phyloP scores from a whole-genome alignment of 2,888 invertebrate genomes.

The Aspidiotus rigidus region DNA sequence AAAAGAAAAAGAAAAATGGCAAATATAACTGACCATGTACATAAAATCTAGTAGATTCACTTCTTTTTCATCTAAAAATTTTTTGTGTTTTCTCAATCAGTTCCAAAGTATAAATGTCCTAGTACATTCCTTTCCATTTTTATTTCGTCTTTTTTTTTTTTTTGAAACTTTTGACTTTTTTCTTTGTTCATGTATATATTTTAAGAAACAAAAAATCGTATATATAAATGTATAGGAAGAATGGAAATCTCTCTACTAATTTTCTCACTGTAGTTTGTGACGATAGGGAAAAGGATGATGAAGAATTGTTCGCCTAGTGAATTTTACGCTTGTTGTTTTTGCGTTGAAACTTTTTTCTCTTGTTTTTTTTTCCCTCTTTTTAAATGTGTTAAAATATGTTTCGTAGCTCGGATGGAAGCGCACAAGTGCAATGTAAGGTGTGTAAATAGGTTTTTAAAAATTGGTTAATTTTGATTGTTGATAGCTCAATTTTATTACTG shows the following conservation, averaged over 20 bases:
- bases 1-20: no score
- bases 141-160: not conserved
- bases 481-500: slow-evolving; percentile 4
- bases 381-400: not conserved
- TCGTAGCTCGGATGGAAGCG: no score
- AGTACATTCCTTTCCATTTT: slow-evolving; percentile 19
- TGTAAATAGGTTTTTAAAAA: not conserved
- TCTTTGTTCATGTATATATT: no score
- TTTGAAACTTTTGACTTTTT: not conserved
- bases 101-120: slow-evolving; percentile 25
- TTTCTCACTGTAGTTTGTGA: no score
- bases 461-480: not conserved
- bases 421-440: not conserved
- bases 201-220: no score
- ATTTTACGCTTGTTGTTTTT: slow-evolving; percentile 12
- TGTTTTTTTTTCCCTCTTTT: slow-evolving; percentile 1
- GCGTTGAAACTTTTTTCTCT: not conserved
- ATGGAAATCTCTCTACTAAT: no score
- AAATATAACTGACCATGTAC: no score
- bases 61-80: not conserved
- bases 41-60: no score
- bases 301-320: not conserved
- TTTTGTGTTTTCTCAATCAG: slow-evolving; percentile 24
- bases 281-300: no score
- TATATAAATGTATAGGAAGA: no score